phyloP scores from a whole-genome alignment of 2,888 invertebrate species.

The Pollenia labialis region DNA sequence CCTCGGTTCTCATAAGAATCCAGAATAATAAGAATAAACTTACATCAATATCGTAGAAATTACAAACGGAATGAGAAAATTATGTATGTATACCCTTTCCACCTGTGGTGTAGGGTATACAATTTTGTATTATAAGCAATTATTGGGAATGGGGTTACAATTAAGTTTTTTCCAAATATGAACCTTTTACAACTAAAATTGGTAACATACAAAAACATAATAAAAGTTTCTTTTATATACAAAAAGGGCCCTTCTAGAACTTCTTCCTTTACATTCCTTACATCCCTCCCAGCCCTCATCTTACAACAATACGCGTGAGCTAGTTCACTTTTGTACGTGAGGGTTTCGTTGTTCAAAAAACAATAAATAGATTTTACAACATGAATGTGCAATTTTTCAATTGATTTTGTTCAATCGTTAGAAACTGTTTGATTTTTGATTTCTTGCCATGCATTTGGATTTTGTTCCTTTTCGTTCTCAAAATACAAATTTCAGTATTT shows the following conservation, averaged over 20 bases:
- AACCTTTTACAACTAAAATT: too few species aligned
- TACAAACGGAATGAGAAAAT: too few species aligned
- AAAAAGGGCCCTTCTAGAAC: neutral
- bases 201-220: neutral
- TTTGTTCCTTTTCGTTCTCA: neutral
- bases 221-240: neutral
- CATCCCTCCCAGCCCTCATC: neutral
- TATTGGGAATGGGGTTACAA: too few species aligned
- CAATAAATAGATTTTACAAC: constrained; percentile 67
- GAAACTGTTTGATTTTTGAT: constrained; percentile 67
- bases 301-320: constrained; percentile 21
- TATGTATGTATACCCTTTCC: too few species aligned
- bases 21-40: too few species aligned
- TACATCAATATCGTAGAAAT: too few species aligned
- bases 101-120: too few species aligned
- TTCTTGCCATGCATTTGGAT: constrained; percentile 57
- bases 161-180: too few species aligned
- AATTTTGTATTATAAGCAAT: too few species aligned
- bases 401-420: constrained; percentile 68
- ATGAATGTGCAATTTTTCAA: constrained; percentile 71
- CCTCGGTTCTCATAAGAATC: too few species aligned
- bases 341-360: constrained; percentile 16
- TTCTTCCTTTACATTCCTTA: too few species aligned
- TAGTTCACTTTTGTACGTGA: constrained; percentile 64
- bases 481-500: constrained; percentile 43